phyloP scores from a whole-genome alignment of 2,888 invertebrate species.

The Chaetogeoica ovagalla region DNA sequence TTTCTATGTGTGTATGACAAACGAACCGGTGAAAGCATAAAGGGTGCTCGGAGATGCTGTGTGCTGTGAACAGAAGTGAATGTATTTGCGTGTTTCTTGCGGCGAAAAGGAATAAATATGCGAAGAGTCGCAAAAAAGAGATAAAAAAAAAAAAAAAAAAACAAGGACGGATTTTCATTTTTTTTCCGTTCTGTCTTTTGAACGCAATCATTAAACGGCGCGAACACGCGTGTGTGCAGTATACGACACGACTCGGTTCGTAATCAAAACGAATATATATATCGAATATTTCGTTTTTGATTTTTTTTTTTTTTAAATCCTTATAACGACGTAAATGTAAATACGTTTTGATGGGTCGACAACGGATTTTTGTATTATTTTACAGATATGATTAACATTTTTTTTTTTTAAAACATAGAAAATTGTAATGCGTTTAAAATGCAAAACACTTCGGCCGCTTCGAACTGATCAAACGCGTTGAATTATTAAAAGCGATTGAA shows the following conservation, averaged over 20 bases:
- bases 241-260: background rate
- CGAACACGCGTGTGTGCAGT: background rate
- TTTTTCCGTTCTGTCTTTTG: slow-evolving; percentile 6
- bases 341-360: too few relatives aligned
- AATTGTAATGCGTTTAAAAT: too few relatives aligned
- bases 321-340: too few relatives aligned
- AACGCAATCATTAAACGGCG: slow-evolving; percentile 7
- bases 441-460: too few relatives aligned
- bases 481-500: too few relatives aligned
- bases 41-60: background rate
- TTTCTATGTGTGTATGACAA: background rate
- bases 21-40: slow-evolving; percentile 2
- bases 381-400: too few relatives aligned
- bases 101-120: background rate
- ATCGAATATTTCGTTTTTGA: too few relatives aligned
- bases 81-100: slow-evolving; percentile 18
- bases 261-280: background rate
- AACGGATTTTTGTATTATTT: too few relatives aligned
- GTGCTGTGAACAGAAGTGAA: background rate
- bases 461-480: too few relatives aligned
- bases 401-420: too few relatives aligned
- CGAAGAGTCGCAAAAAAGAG: background rate
- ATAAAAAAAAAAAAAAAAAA: background rate
- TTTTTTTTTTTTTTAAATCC: too few relatives aligned
- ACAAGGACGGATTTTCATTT: background rate